Evolutionary conservation across 2,888 invertebrate species (phyloP).

Genomic region (Steinernema carpocapsae): DNA sequence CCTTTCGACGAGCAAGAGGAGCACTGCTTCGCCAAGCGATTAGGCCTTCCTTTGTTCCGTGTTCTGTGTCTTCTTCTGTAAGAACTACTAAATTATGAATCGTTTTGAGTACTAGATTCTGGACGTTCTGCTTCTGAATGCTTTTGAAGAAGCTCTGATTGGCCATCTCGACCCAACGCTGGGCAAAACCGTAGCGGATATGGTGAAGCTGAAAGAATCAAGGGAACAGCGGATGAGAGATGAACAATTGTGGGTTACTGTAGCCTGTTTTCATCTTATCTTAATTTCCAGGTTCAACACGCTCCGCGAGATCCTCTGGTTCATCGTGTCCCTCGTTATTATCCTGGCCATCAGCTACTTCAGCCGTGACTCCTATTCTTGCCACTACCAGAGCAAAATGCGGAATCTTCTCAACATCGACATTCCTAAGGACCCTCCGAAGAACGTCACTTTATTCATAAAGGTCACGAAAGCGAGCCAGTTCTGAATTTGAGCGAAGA

Average conservation of each 20-base stretch:
- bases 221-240: slow-evolving; percentile 50
- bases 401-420: slow-evolving; percentile 15
- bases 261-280: background rate
- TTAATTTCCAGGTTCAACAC: slow-evolving; percentile 44
- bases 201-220: slow-evolving; percentile 45
- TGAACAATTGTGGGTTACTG: slow-evolving; percentile 40
- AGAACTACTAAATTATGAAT: slow-evolving; percentile 17
- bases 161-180: slow-evolving; percentile 41
- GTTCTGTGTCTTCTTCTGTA: background rate
- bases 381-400: slow-evolving; percentile 48
- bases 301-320: slow-evolving; percentile 49
- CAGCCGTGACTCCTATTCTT: slow-evolving; percentile 51
- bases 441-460: slow-evolving; percentile 46
- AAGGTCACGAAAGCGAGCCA: slow-evolving; percentile 46
- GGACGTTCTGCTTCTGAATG: slow-evolving; percentile 1
- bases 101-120: slow-evolving; percentile 32
- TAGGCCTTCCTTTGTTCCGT: slow-evolving; percentile 37
- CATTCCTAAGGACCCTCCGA: background rate
- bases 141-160: slow-evolving; percentile 35
- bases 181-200: slow-evolving; percentile 48
- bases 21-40: slow-evolving; percentile 47
- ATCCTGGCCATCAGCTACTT: slow-evolving; percentile 51
- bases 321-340: slow-evolving; percentile 49
- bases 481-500: slow-evolving; percentile 53
- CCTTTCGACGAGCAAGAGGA: slow-evolving; percentile 45